Evolutionary conservation across 2,888 invertebrate genomes (phyloP).

Genomic region (Neoascia interrupta): DNA sequence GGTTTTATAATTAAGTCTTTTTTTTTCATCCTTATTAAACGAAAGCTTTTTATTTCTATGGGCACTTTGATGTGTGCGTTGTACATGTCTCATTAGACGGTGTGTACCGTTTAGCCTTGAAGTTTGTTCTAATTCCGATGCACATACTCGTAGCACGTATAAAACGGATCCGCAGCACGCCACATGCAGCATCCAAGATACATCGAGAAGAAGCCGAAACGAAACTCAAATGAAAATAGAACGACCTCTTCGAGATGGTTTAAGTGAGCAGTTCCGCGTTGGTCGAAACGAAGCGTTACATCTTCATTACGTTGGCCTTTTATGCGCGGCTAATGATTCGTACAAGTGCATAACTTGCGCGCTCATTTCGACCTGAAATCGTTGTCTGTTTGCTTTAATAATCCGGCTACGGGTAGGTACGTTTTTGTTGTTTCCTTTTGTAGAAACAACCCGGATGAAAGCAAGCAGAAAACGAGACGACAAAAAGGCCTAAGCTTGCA

Average conservation of each 20-base stretch:
- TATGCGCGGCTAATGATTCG: slow-evolving; percentile 13
- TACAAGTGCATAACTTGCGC: slow-evolving; percentile 10
- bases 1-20: slow-evolving; percentile 43
- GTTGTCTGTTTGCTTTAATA: slow-evolving; percentile 8
- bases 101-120: slow-evolving; percentile 19
- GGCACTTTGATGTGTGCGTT: slow-evolving; percentile 10
- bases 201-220: neutral
- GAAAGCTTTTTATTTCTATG: slow-evolving; percentile 21
- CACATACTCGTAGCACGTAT: neutral
- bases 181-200: neutral
- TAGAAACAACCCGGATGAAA: slow-evolving; percentile 59
- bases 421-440: slow-evolving; percentile 1
- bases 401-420: too few relatives aligned
- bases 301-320: slow-evolving; percentile 38
- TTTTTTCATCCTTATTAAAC: neutral
- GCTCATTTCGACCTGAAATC: slow-evolving; percentile 54
- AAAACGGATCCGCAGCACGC: too few relatives aligned
- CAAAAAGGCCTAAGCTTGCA: too few relatives aligned
- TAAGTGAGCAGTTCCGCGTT: slow-evolving; percentile 45
- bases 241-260: slow-evolving; percentile 9
- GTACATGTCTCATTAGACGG: neutral
- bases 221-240: slow-evolving; percentile 21
- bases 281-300: slow-evolving; percentile 30
- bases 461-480: slow-evolving; percentile 44
- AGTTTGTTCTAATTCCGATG: slow-evolving; percentile 26